A percentile compares a stretch with the other conserved stretches of the same genome.
phyloP scores from a whole-genome alignment of 2,888 invertebrate genomes.

The Heteromurus nitidus region DNA sequence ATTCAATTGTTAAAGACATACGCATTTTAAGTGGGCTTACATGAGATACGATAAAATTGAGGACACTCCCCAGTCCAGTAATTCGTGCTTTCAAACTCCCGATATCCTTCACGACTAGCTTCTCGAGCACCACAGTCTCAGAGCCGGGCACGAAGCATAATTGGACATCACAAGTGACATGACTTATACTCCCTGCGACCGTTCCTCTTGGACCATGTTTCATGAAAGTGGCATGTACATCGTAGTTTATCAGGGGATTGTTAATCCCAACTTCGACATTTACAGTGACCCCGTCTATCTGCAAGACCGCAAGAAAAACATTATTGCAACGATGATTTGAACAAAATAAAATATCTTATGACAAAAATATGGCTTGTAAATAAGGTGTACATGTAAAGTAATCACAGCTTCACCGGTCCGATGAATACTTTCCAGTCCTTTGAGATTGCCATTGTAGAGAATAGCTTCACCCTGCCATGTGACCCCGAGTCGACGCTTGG shows the following conservation, averaged over 20 bases:
- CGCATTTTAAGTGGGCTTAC: too few species aligned
- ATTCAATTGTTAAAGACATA: too few species aligned
- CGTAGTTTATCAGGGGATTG: conserved; percentile 62
- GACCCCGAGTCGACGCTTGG: conserved; percentile 68
- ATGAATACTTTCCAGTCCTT: conserved; percentile 71
- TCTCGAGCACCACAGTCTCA: conserved; percentile 63
- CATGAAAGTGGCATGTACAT: conserved; percentile 67
- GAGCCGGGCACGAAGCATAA: conserved; percentile 59
- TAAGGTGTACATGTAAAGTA: conserved; percentile 57
- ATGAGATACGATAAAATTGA: conserved; percentile 64
- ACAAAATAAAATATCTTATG: neutral
- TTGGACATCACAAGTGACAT: conserved; percentile 66
- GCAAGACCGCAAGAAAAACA: conserved; percentile 7
- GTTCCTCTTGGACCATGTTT: conserved; percentile 67
- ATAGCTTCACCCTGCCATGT: conserved; percentile 73
- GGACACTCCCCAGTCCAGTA: conserved; percentile 62
- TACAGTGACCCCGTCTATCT: conserved; percentile 62
- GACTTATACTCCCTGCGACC: conserved; percentile 55
- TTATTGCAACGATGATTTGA: neutral
- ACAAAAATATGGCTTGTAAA: neutral
- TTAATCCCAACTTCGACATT: conserved; percentile 66
- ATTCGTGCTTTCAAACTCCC: conserved; percentile 59
- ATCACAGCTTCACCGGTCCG: conserved; percentile 67
- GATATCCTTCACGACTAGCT: conserved; percentile 66
- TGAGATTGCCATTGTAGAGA: conserved; percentile 68